Evolutionary conservation across 92 coral and sea anemone species (phyloP).

Genomic region (Metridium senile): DNA sequence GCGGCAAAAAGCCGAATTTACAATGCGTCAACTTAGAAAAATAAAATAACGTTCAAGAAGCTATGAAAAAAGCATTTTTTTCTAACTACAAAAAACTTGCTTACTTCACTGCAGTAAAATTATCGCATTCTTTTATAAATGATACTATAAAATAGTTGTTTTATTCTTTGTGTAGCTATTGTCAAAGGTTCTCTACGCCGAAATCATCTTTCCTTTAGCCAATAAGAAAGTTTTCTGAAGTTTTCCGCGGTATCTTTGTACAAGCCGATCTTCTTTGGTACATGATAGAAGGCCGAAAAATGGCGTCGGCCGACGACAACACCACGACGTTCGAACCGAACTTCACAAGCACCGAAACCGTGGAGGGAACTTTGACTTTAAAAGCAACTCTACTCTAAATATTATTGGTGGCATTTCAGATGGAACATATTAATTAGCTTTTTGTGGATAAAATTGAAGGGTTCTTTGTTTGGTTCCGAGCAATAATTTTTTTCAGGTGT

Average conservation of each 20-base stretch:
- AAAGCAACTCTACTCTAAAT: not conserved
- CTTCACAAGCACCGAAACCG: slow-evolving; percentile 6
- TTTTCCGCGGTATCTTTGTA: slow-evolving; percentile 2
- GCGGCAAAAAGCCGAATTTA: not conserved
- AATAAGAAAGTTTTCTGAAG: slow-evolving; percentile 8
- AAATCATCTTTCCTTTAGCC: not conserved
- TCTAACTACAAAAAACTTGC: not conserved
- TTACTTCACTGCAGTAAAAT: not conserved
- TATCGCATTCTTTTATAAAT: not conserved
- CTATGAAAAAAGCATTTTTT: not conserved
- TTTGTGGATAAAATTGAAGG: not conserved
- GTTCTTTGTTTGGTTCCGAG: too few relatives aligned
- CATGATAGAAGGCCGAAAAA: not conserved
- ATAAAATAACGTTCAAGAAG: not conserved
- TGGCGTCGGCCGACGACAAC: not conserved
- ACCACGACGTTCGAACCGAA: not conserved
- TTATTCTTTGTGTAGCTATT: not conserved
- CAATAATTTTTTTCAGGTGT: too few relatives aligned
- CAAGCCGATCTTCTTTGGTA: not conserved
- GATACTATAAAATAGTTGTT: not conserved
- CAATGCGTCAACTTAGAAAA: not conserved
- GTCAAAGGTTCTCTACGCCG: not conserved
- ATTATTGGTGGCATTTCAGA: not conserved
- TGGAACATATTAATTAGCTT: not conserved
- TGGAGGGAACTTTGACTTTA: slow-evolving; percentile 3